A percentile compares a stretch with the other conserved stretches of the same genome.
Evolutionary conservation across 1,140 invertebrate species (phyloP).

Genomic region (Philopotamus ludificatus): DNA sequence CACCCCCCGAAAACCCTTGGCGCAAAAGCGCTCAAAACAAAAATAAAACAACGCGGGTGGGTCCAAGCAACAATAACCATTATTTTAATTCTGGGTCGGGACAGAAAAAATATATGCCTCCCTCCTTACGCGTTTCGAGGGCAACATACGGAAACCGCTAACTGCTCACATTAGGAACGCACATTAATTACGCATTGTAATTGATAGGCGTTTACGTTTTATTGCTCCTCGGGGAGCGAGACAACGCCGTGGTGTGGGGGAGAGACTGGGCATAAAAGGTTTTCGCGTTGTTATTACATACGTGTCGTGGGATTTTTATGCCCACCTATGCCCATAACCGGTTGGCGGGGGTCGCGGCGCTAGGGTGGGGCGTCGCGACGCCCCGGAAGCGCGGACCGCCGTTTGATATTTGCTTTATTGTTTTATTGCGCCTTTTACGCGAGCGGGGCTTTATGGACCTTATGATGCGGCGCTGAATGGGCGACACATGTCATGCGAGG

Average conservation of each 20-base stretch:
- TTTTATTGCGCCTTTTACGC: slow-evolving; percentile 12
- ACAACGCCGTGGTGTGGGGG: slow-evolving; percentile 22
- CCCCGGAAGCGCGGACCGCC: neutral
- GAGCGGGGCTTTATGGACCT: slow-evolving; percentile 1
- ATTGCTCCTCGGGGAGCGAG: slow-evolving; percentile 32
- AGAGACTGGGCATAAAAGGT: slow-evolving; percentile 30
- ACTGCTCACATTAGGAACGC: slow-evolving; percentile 39
- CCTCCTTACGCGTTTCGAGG: neutral
- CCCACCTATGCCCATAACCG: slow-evolving; percentile 1
- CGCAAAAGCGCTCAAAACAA: too few species aligned
- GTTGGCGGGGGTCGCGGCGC: neutral
- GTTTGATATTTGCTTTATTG: slow-evolving; percentile 15
- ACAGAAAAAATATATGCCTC: neutral
- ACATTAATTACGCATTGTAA: slow-evolving; percentile 41
- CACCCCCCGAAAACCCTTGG: too few species aligned
- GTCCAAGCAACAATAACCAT: neutral
- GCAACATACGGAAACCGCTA: slow-evolving; percentile 34
- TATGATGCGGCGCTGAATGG: too few species aligned
- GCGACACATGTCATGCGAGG: too few species aligned
- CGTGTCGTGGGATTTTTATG: slow-evolving; percentile 32
- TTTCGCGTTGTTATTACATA: slow-evolving; percentile 26
- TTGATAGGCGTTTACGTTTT: slow-evolving; percentile 41
- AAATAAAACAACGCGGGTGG: neutral
- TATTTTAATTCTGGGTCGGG: neutral
- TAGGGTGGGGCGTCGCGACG: neutral